Base-by-base conservation (phyloP, 2,113 vertebrate species). In the Okapia johnstoni region DNA sequence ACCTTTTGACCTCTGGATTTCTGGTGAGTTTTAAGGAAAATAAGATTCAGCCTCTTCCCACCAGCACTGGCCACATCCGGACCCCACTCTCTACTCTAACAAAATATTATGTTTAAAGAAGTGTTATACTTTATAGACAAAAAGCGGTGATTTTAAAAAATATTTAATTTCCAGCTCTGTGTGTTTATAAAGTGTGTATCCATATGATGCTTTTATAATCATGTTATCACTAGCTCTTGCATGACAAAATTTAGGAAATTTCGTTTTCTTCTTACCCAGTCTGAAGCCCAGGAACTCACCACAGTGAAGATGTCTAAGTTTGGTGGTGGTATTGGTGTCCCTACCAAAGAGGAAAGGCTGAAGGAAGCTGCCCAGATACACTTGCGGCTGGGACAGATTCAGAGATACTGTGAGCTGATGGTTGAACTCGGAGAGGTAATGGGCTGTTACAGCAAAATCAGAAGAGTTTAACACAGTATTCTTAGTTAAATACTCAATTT, bases 301-400 rank as follows among this genome's bases (percentile, higher is more conserved):
- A 99, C 99, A 54, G 99, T 99, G 80, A 99, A 99, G 98, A 99
- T 99, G 99, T 99, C 99, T 61, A 99, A 99, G 95, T 99, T 99
- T 88, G 99, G 99, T 89, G 99, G 99, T 88, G 99, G 99, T 9
- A 99, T 99, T n/a, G 99, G 99, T 73, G 99, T 99, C 28, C 99
- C 99, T 4, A 99, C 99, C 97, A 99, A 99, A 97, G 99, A 99
- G 93, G 99, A 99, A 97, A 98, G 99, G n/a, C 99, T 99, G 87
- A 99, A 99, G 94, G 99, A 99, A 98, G 99, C 99, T 46, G 99
- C 99, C 25, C 99, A 99, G 95, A 99, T 99, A 97, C 99, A 99
- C 93, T 98, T 99, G 98, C 98, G 99, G 98, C 97, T 99, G 80
- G 99, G 99, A 83, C 99, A 99, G 96, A 99, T 99, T 97, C 99